These are phyloP conservation scores for Hyles lineata DNA, from an alignment of 2,888 invertebrate species.

Conservation along the genomic window DNA sequence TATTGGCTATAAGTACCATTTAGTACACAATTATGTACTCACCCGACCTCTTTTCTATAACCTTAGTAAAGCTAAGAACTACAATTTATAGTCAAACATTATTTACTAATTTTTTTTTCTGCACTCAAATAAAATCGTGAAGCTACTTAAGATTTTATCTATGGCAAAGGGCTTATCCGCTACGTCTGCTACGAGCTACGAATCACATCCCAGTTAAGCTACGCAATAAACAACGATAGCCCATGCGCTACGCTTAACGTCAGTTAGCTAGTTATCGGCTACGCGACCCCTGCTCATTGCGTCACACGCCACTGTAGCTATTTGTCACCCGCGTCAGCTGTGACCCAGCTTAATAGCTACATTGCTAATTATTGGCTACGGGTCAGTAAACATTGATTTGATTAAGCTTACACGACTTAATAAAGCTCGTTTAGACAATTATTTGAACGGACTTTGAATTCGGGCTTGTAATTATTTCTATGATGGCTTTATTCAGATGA, in stretches of 20 bases:
- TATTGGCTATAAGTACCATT: no score
- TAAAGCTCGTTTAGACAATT: no score
- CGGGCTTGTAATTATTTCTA: no score
- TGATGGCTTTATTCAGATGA: no score
- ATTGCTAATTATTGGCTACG: not conserved
- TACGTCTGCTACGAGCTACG: constrained; percentile 9
- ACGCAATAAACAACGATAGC: constrained; percentile 6
- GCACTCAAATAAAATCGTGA: not conserved
- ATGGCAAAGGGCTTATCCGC: not conserved
- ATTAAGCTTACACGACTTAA: no score
- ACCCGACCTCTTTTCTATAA: no score
- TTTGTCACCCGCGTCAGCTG: not conserved
- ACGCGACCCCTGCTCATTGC: not conserved
- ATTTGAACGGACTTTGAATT: no score
- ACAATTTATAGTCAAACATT: no score
- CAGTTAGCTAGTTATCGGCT: not conserved
- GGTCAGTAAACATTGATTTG: not conserved
- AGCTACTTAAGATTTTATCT: not conserved
- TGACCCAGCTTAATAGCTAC: not conserved
- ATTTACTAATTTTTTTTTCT: not conserved
- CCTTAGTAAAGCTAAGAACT: no score
- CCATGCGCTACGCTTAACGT: not conserved
- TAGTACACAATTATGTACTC: no score
- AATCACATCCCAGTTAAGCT: constrained; percentile 11
- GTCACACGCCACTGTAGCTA: not conserved